Evolutionary conservation across 1,140 invertebrate genomes (phyloP), one percentile per base, ranked within the genome.

Genomic region (Bombus waltoni): DNA sequence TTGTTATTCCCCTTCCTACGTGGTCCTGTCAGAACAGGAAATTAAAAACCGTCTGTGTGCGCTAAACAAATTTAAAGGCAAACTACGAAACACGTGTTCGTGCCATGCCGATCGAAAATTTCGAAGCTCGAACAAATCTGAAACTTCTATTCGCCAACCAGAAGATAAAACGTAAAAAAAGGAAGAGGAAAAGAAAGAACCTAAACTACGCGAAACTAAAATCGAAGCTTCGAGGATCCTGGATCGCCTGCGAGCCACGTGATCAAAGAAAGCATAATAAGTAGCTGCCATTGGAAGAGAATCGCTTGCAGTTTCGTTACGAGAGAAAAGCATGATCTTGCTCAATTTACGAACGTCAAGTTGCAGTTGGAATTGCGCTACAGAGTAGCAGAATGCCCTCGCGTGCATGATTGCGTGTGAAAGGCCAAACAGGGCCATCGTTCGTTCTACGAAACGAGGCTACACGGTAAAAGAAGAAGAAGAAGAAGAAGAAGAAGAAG

Each of bases 381-480:
- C 86, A 88, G n/a, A 32, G 13, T 22, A 4, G 71, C 86, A 89
- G 88, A 89, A 79, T 66, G 84, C 72, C 83, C 88, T 88, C 87
- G 90, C 89, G 89, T 91, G 90, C 88, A 75, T 81, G 85, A 79
- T 92, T 88, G 91, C 90, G 92, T 91, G 92, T 88, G 89, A 93
- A 92, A 91, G 92, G 89, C 68, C 87, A 87, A 91, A 87, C 71
- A 35, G 74, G 59, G 40, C 72, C 59, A 32, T 32, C 72, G 38
- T 53, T 59, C 73, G 42, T 38, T 66, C 85, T 47, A 79, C 53
- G 72, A 82, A 88, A 87, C 79, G 44, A 44, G 22, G 62, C 66
- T 57, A 75, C 62, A 76, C 40, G 71, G 32, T 62, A 32, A 66
- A 40, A 44, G 57, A 53, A 66, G 75, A 65, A 40, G 35, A 40